Base-by-base conservation (phyloP, 2,113 vertebrate species). In the Nettapus auritus region DNA sequence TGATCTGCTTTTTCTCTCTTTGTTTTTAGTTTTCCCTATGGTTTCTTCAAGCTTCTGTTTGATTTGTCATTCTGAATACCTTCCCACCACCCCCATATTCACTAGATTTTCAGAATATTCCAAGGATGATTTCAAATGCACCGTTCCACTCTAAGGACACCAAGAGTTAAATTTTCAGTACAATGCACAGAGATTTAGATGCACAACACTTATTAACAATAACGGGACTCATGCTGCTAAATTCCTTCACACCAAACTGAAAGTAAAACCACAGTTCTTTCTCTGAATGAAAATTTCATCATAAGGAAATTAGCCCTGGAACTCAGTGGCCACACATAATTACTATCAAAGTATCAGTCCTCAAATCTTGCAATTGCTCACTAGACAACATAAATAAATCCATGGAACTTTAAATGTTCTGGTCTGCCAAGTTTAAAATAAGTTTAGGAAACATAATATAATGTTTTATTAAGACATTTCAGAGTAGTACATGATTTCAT, bases 211-310 rank as follows among this genome's bases (percentile, higher is more conserved):
- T 93, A 86, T 25, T 88, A 92, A 76, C 86, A 86, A 73, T 86
- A 90, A 77, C 70, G 46, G 56, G 34, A 86, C 5, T 88, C 66
- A 56, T 59, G 66, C 55, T 42, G 38, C 13, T 96, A 90, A 80
- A 89, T 84, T 90, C 5, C 71, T 38, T 86, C n/a, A 86, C 25
- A 88, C 48, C 50, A 28, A 42, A 22, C 28, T 94, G 57, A 90
- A 96, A 91, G 86, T 22, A 90, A 82, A 96, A 94, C 29, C 36
- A 82, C 80, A 87, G 50, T 75, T 91, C 42, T 93, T 82, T 53
- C 34, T 73, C 36, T 84, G 62, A 80, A 81, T 67, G 60, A 87
- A 93, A 78, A 73, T 84, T 56, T 77, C 90, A 60, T 75, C 90
- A 60, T 75, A 75, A 85, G 56, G 36, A 56, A 13, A 67, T 80